Percentiles rank a stretch among this genome's conserved stretches.
Evolutionary conservation across 2,113 vertebrate genomes (phyloP).

Genomic region (Camelus dromedarius): DNA sequence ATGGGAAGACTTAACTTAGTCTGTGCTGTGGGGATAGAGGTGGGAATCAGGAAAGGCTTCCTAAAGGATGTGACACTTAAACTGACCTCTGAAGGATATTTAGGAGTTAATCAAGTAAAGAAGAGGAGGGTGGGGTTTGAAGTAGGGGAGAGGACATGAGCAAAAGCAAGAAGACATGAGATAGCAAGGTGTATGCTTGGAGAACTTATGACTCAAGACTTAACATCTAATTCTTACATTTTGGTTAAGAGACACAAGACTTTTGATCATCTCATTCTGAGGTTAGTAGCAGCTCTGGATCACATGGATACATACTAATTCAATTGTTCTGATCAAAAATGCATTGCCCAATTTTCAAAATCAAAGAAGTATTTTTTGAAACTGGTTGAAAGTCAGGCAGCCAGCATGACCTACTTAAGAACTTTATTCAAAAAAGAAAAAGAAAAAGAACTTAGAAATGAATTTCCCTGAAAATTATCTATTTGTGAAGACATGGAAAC

Average conservation of each 20-base stretch:
- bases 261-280: slow-evolving; percentile 45
- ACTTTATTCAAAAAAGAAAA: slow-evolving; percentile 61
- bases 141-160: neutral
- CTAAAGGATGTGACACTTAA: neutral
- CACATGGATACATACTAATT: slow-evolving; percentile 40
- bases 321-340: slow-evolving; percentile 64
- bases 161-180: neutral
- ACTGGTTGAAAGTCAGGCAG: slow-evolving; percentile 67
- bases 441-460: slow-evolving; percentile 73
- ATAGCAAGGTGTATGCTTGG: neutral
- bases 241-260: neutral
- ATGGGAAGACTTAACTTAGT: neutral
- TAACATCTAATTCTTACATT: neutral
- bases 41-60: neutral
- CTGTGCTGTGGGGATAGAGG: neutral
- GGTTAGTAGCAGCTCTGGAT: slow-evolving; percentile 27
- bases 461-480: slow-evolving; percentile 72
- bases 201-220: neutral
- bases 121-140: neutral
- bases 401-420: slow-evolving; percentile 74
- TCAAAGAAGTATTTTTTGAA: slow-evolving; percentile 63
- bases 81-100: slow-evolving; percentile 22
- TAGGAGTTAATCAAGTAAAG: neutral
- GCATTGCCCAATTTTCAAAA: slow-evolving; percentile 55
- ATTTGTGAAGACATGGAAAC: slow-evolving; percentile 66